Base-by-base conservation (phyloP, 2,113 vertebrate species). In the Albula glossodonta region DNA sequence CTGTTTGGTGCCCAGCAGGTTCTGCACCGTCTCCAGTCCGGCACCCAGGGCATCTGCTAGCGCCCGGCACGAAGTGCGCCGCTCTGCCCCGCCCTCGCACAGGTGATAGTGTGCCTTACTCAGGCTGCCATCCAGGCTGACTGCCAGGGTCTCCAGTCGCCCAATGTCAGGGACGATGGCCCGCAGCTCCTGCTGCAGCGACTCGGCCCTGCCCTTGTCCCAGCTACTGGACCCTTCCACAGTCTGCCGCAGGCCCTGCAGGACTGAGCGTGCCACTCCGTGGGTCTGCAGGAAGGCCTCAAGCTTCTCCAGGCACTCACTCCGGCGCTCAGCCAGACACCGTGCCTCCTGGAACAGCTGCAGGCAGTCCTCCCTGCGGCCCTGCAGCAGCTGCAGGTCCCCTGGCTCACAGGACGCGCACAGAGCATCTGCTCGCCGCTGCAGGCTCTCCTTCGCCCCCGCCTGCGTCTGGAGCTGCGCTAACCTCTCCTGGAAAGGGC, bases 31-130 rank as follows among this genome's bases (percentile, higher is more conserved):
- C 84, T 99, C 97, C 82, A 99, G 82, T 78, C 96, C 96, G 79
- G 91, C 81, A 2, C 88, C 93, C 22, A 99, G 91, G 49, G 92
- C 93, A 85, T 97, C 96, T 0, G 94, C 95, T 4, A 96, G 87
- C 22, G 93, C 94, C 84, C 97, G 95, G 93, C 98, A 99, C 11
- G 97, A 97, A 0, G 94, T 97, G 87, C 96, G 97, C 41, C 93
- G 92, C 88, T 96, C 94, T 15, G 93, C 87, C 91, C 91, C 13
- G 25, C 87, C 82, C 48, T 93, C 91, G 15, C 92, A 95, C 80
- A 99, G 93, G 57, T 97, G 96, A 85, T 97, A 96, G 0, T 97
- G 98, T 4, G 98, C 97, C 92, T 98, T 98, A 90, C 94, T 93
- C 51, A 99, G 95, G 78, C 92, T 77, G 22, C 95, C 91, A 41